Evolutionary conservation across 2,797 vertebrate species (phyloP).

Genomic region (Tangara arthus): DNA sequence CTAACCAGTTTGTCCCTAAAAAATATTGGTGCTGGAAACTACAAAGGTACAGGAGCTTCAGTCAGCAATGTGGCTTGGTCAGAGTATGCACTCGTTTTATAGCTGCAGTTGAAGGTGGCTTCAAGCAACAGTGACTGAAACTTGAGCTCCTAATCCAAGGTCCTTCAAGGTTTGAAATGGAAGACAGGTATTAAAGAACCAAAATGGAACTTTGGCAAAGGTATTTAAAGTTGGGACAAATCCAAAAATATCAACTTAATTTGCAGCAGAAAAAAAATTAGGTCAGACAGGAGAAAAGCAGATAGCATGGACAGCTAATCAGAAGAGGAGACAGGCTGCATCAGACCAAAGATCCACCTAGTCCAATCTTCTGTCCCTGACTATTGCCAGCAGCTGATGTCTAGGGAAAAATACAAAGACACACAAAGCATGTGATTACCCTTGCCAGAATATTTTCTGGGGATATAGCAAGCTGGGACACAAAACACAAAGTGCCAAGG

Average conservation of each 20-base stretch:
- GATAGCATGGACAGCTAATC: not conserved
- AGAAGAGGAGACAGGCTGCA: not conserved
- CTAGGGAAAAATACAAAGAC: not conserved
- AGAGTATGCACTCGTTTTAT: not conserved
- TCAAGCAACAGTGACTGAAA: not conserved
- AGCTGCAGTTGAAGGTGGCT: not conserved
- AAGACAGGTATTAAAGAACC: not conserved
- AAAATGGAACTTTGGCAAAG: not conserved
- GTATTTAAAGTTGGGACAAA: not conserved
- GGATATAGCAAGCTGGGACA: not conserved
- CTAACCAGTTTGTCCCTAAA: not conserved
- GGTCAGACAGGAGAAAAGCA: not conserved
- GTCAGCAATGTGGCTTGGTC: not conserved
- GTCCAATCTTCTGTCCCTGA: not conserved
- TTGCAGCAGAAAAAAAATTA: not conserved
- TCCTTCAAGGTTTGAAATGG: not conserved
- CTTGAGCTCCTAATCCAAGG: not conserved
- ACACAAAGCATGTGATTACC: not conserved
- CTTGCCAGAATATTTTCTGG: not conserved
- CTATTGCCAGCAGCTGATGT: not conserved
- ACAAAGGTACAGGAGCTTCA: not conserved
- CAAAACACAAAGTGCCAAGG: not conserved
- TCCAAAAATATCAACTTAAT: slow-evolving; percentile 24
- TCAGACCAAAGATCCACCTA: not conserved
- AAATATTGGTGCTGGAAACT: not conserved